These are phyloP conservation scores for Schmidtea mediterranea DNA, from an alignment of 1,140 invertebrate genomes.

Conservation along the genomic window DNA sequence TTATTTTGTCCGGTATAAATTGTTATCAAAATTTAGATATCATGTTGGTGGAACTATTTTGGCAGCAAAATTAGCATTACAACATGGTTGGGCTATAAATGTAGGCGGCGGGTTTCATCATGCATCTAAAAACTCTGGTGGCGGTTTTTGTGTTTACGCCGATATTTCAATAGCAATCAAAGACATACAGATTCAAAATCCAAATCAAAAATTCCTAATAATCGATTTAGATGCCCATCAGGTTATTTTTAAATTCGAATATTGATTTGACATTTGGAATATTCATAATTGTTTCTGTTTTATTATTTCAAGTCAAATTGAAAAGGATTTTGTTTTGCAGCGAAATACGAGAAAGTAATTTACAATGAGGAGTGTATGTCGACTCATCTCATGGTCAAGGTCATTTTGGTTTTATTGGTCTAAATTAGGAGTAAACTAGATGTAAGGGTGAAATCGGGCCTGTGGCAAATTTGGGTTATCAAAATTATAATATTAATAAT, in stretches of 20 bases:
- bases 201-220: slow-evolving; percentile 43
- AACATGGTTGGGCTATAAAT: slow-evolving; percentile 57
- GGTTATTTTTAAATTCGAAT: slow-evolving; percentile 17
- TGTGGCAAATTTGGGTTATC: too few relatives aligned
- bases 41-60: slow-evolving; percentile 52
- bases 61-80: slow-evolving; percentile 47
- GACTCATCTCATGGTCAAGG: too few relatives aligned
- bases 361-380: too few relatives aligned
- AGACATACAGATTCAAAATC: slow-evolving; percentile 31
- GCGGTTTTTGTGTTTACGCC: slow-evolving; percentile 61
- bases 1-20: slow-evolving; percentile 41
- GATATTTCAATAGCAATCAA: slow-evolving; percentile 50
- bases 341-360: too few relatives aligned
- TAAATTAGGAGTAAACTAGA: too few relatives aligned
- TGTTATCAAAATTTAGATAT: slow-evolving; percentile 41
- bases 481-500: too few relatives aligned
- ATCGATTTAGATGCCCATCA: slow-evolving; percentile 63
- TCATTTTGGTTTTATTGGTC: too few relatives aligned
- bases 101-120: slow-evolving; percentile 52
- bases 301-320: too few relatives aligned
- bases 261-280: too few relatives aligned
- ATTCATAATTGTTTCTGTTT: too few relatives aligned
- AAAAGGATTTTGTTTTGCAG: too few relatives aligned
- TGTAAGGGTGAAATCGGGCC: too few relatives aligned
- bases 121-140: slow-evolving; percentile 41